A percentile compares a stretch with the other conserved stretches of the same genome.
These are phyloP conservation scores for Pissodes strobi DNA, from an alignment of 1,140 invertebrate genomes.

Conservation along the genomic window DNA sequence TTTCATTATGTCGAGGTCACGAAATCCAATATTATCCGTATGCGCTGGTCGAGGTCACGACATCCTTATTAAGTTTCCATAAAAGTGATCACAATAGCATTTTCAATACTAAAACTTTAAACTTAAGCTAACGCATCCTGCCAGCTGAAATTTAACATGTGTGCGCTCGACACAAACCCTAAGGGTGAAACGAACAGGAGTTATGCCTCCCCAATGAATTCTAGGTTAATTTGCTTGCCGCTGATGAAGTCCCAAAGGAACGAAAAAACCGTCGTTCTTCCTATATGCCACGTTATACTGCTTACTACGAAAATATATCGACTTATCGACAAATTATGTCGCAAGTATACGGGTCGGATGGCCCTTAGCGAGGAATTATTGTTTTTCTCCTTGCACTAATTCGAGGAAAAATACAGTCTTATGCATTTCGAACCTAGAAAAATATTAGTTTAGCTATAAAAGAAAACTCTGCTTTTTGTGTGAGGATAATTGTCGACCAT, in stretches of 20 bases:
- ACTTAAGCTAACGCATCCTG: too few species aligned
- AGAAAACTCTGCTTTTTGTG: too few species aligned
- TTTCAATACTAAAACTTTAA: too few species aligned
- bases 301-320: conserved; percentile 25
- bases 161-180: conserved; percentile 25
- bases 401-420: too few species aligned
- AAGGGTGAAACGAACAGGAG: conserved; percentile 49
- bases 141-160: conserved; percentile 10
- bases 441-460: too few species aligned
- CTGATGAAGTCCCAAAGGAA: conserved; percentile 49
- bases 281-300: conserved; percentile 29
- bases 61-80: too few species aligned
- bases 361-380: conserved; percentile 23
- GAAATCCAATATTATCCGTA: too few species aligned
- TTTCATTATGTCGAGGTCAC: too few species aligned
- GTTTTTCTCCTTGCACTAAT: conserved; percentile 26
- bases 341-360: conserved; percentile 16
- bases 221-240: conserved; percentile 50
- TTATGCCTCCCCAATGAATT: conserved; percentile 47
- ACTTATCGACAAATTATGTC: conserved; percentile 24
- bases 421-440: too few species aligned
- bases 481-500: too few species aligned
- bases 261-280: conserved; percentile 26
- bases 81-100: too few species aligned
- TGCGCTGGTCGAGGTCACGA: too few species aligned